Percentiles rank a stretch among this genome's conserved stretches.
Evolutionary conservation across 2,797 vertebrate species (phyloP).

Genomic region (Mormyrops attenuatus): DNA sequence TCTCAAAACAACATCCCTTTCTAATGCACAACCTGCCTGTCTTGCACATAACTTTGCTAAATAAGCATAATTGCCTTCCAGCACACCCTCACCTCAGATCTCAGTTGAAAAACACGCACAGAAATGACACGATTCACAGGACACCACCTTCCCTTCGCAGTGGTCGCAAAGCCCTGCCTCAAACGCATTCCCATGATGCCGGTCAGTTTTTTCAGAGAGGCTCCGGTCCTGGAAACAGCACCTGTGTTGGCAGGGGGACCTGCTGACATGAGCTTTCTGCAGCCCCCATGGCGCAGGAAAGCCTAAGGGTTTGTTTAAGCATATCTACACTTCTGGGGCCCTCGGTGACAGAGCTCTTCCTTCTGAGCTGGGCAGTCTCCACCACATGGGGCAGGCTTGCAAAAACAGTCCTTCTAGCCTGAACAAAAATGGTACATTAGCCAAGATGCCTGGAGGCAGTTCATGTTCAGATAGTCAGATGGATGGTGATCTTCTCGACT

Average conservation of each 20-base stretch:
- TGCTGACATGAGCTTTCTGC: slow-evolving; percentile 6
- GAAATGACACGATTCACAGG: neutral
- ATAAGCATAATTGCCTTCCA: too few relatives aligned
- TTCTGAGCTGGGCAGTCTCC: neutral
- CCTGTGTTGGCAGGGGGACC: neutral
- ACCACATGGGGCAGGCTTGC: neutral
- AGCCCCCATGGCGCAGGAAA: neutral
- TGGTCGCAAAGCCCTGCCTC: neutral
- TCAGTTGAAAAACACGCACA: neutral
- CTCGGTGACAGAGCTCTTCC: slow-evolving; percentile 3
- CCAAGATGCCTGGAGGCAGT: neutral
- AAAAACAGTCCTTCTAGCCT: neutral
- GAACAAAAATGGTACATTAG: neutral
- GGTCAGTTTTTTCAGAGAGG: neutral
- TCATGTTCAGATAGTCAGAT: neutral
- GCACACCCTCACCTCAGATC: neutral
- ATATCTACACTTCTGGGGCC: slow-evolving; percentile 19
- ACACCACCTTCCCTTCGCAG: neutral
- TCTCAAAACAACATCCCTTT: neutral
- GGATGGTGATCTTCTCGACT: neutral
- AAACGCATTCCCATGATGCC: neutral
- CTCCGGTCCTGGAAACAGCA: neutral
- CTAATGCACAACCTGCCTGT: neutral
- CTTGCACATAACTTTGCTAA: neutral
- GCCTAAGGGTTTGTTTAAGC: slow-evolving; percentile 23